A percentile compares a stretch with the other conserved stretches of the same genome.
Conservation (phyloP, 2,888 invertebrate species). For the Lysandra bellargus region DNA sequence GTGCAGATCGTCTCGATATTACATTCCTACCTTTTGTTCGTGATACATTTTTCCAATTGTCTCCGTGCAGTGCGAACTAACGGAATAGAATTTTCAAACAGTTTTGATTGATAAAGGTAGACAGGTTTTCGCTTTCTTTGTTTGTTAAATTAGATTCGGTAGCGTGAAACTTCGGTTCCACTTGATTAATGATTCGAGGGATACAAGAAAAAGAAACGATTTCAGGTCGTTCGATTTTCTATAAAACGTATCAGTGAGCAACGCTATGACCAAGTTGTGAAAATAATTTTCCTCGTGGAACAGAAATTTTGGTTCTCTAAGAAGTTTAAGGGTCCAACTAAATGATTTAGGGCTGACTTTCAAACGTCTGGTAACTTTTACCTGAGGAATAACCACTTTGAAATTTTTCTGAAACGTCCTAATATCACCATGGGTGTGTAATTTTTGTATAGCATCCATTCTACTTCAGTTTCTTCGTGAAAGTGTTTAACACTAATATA, state of each 20-base stretch:
- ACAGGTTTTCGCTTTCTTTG: conserved; percentile 78
- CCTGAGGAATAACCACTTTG: neutral
- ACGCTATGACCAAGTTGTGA: conserved; percentile 20
- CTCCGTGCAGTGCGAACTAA: conserved; percentile 71
- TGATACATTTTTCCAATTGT: conserved; percentile 79
- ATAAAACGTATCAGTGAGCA: conserved; percentile 51
- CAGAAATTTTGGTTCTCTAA: neutral
- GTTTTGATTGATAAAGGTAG: conserved; percentile 81
- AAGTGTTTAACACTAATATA: no score
- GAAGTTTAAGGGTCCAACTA: neutral
- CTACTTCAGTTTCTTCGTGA: neutral
- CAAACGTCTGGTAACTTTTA: neutral
- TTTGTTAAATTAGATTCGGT: conserved; percentile 77
- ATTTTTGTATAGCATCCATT: neutral
- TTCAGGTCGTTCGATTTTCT: conserved; percentile 60
- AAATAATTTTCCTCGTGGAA: conserved; percentile 4
- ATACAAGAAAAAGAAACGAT: conserved; percentile 64
- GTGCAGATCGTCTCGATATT: conserved; percentile 66
- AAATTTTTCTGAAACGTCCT: neutral
- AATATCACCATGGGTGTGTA: no score
- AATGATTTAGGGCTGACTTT: neutral
- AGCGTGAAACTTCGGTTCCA: conserved; percentile 73
- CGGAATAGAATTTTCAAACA: conserved; percentile 78
- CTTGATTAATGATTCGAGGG: conserved; percentile 74
- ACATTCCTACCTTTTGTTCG: conserved; percentile 78